Base-by-base conservation (phyloP, 2,113 vertebrate genomes). In the Dromas ardeola region DNA sequence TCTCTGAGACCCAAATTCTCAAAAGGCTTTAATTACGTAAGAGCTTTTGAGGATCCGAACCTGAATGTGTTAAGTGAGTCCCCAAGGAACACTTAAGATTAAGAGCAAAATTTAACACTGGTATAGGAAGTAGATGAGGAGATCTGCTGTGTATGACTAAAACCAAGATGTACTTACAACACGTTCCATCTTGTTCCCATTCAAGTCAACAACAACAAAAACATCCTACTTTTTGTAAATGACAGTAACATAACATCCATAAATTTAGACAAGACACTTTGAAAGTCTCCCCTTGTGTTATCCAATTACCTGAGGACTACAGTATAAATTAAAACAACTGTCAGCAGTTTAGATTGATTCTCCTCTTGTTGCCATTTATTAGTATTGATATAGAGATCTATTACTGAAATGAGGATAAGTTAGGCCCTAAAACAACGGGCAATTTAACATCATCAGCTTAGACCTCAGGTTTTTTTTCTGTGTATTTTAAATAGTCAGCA, bases 401-500 rank as follows among this genome's bases (percentile, higher is more conserved):
- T 53, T 84, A 62, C 43, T 71, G 55, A 95, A 91, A 86, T 36
- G 21, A 82, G 80, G 80, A 8, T 81, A 85, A 79, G 47, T 43
- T 63, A 78, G 79, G 43, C 38, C 74, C 40, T 50, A 56, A 55
- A 69, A 74, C 32, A 58, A 56, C 18, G 67, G 43, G 20, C 26
- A 59, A 15, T 56, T 88, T 43, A 66, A 86, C 43, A 72, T 23
- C 7, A 15, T 15, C 56, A 80, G 27, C 36, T 38, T 73, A 74
- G 36, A 94, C 6, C 36, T 70, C 36, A 23, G 19, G 10, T 34
- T 56, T 82, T 76, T 59, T 40, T 65, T 12, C 43, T n/a, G 2
- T 59, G 43, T 26, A 65, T 82, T 95, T 94, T 93, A 91, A 92
- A 94, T 80, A 87, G 85, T 43, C 43, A 63, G 30, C 63, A 73